Percentiles rank a stretch among this genome's conserved stretches.
Conservation (phyloP, 2,797 vertebrate genomes). For the Pampus argenteus region DNA sequence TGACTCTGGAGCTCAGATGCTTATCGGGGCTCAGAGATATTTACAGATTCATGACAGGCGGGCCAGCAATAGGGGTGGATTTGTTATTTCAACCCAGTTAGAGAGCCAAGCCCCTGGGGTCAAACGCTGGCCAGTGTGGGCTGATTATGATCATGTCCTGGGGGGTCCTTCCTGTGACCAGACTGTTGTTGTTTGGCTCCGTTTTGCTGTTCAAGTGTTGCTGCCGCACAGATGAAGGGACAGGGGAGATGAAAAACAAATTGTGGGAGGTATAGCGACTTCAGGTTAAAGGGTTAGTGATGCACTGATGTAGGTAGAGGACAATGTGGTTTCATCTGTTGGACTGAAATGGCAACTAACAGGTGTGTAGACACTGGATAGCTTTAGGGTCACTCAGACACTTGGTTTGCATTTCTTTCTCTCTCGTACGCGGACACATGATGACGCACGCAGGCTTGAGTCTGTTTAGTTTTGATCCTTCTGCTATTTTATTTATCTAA, state of each 20-base stretch:
- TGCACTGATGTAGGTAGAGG: slow-evolving; percentile 69
- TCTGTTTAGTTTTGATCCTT: slow-evolving; percentile 29
- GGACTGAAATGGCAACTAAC: slow-evolving; percentile 45
- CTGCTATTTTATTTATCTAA: slow-evolving; percentile 37
- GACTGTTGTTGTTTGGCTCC: slow-evolving; percentile 74
- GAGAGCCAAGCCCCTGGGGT: slow-evolving; percentile 62
- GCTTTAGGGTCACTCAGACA: slow-evolving; percentile 17
- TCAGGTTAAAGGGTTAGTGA: slow-evolving; percentile 64
- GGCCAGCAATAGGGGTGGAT: slow-evolving; percentile 59
- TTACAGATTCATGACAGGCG: slow-evolving; percentile 62
- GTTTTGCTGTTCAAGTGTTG: slow-evolving; percentile 72
- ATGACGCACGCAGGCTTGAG: not conserved
- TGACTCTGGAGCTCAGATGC: slow-evolving; percentile 61
- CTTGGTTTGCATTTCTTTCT: slow-evolving; percentile 23
- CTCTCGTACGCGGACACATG: slow-evolving; percentile 2
- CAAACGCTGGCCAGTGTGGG: slow-evolving; percentile 66
- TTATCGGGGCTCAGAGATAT: slow-evolving; percentile 68
- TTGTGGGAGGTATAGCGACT: slow-evolving; percentile 75
- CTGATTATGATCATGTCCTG: slow-evolving; percentile 71
- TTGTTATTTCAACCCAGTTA: slow-evolving; percentile 78
- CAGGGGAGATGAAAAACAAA: slow-evolving; percentile 64
- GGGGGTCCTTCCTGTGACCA: slow-evolving; percentile 66
- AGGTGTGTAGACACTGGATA: slow-evolving; percentile 61
- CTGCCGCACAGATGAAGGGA: slow-evolving; percentile 67
- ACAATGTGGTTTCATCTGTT: slow-evolving; percentile 33